These are phyloP conservation scores for Physella acuta DNA, from an alignment of 1,140 invertebrate species.

Conservation along the genomic window DNA sequence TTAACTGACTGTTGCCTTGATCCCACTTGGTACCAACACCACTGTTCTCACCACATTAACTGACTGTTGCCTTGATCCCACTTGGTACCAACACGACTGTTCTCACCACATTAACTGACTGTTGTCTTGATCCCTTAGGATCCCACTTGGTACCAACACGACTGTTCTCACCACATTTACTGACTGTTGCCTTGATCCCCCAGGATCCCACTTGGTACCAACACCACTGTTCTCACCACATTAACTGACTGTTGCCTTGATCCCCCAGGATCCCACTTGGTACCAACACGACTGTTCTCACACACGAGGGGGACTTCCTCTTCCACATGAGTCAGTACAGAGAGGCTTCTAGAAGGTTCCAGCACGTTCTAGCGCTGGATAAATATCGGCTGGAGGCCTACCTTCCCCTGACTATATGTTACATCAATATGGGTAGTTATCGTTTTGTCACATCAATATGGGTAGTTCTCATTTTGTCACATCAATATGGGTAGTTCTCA, in stretches of 20 bases:
- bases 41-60: too few relatives aligned
- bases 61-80: too few relatives aligned
- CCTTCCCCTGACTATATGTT: conserved; percentile 13
- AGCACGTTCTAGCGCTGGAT: conserved; percentile 12
- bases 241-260: neutral
- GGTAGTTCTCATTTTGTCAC: too few relatives aligned
- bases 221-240: neutral
- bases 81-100: neutral
- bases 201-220: neutral
- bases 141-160: too few relatives aligned
- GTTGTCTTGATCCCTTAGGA: neutral
- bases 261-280: conserved; percentile 31
- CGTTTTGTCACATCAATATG: too few relatives aligned
- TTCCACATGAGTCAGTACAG: conserved; percentile 31
- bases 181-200: neutral
- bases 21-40: too few relatives aligned
- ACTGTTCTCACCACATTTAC: neutral
- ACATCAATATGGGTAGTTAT: conserved; percentile 1
- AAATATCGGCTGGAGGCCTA: conserved; percentile 11
- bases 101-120: neutral
- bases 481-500: too few relatives aligned
- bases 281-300: conserved; percentile 41
- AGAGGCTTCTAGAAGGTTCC: conserved; percentile 37
- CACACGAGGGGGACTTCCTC: conserved; percentile 46
- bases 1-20: too few relatives aligned